Evolutionary conservation across 2,113 vertebrate genomes (phyloP).

Genomic region (Amia ocellicauda): DNA sequence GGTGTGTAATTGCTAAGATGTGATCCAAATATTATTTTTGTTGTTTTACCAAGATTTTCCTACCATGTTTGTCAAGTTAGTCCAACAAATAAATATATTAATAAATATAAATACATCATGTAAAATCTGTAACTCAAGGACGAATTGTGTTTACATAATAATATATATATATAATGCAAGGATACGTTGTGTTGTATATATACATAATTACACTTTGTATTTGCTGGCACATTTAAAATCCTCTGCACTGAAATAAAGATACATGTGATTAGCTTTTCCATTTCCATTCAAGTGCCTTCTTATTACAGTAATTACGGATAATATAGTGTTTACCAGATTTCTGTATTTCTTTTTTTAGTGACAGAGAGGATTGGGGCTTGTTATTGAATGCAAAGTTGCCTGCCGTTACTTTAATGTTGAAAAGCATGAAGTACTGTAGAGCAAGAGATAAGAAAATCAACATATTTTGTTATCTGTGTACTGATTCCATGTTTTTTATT

Average conservation of each 20-base stretch:
- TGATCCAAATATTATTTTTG: no score
- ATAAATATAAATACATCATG: no score
- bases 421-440: constrained; percentile 30
- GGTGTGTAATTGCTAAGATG: no score
- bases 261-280: constrained; percentile 49
- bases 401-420: constrained; percentile 37
- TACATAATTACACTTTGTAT: constrained; percentile 1
- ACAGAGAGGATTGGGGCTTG: constrained; percentile 58
- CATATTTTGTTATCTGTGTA: constrained; percentile 9
- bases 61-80: no score
- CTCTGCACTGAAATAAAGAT: constrained; percentile 55
- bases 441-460: constrained; percentile 21
- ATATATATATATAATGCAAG: no score
- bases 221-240: constrained; percentile 61
- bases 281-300: constrained; percentile 46
- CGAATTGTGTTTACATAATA: no score
- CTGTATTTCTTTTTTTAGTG: constrained; percentile 33
- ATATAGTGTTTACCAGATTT: constrained; percentile 61
- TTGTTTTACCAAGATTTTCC: no score
- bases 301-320: constrained; percentile 64
- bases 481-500: constrained; percentile 12
- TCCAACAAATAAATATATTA: no score
- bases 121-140: no score
- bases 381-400: constrained; percentile 40
- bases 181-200: no score